Base-by-base conservation (phyloP, 2,888 invertebrate genomes). In the Aplocera efformata region DNA sequence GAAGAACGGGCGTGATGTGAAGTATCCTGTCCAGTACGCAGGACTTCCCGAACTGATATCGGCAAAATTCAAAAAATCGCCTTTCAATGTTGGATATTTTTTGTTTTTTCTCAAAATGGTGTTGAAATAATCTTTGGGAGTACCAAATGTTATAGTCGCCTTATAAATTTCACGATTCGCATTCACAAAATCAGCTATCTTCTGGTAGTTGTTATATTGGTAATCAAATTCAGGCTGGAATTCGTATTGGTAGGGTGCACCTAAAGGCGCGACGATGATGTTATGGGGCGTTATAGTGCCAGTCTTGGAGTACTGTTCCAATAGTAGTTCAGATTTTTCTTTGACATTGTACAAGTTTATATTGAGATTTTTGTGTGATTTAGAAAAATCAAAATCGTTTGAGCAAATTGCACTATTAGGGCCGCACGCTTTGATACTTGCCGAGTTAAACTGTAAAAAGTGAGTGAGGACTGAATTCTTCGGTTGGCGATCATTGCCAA, bases 21-120 rank as follows among this genome's bases (percentile, higher is more conserved):
- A 99, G 76, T 95, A 98, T 0, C 98, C 98, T 1, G 95, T 96
- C 98, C 98, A 99, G 75, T 98, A 98, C 0, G 97, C 96, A 0
- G 97, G 96, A 10, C 92, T 86, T 0, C 96, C 96, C 5, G 94
- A 92, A 63, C 91, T 92, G 42, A 96, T 93, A 71, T 98, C 98
- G 0, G 97, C 96, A 79, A 97, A 99, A 1, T 97, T 98, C 66
- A 96, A 94, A 72, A 99, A 98, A 69, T 99, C 98, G 0, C 98
- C 98, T 61, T 93, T 93, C 6, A 98, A 74, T 0, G 92, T 92
- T 0, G 95, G 95, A 63, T 67, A 77, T 1, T 89, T 79, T 42
- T 89, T 82, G 52, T 90, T 88, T 27, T 93, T 90, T 34, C 90
- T 85, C 38, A 89, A 75, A 31, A 97, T 91, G 50, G 90, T 92